Evolutionary conservation across 2,888 invertebrate species (phyloP), one percentile per base, ranked within the genome.

Genomic region (Xanthorhoe designata): DNA sequence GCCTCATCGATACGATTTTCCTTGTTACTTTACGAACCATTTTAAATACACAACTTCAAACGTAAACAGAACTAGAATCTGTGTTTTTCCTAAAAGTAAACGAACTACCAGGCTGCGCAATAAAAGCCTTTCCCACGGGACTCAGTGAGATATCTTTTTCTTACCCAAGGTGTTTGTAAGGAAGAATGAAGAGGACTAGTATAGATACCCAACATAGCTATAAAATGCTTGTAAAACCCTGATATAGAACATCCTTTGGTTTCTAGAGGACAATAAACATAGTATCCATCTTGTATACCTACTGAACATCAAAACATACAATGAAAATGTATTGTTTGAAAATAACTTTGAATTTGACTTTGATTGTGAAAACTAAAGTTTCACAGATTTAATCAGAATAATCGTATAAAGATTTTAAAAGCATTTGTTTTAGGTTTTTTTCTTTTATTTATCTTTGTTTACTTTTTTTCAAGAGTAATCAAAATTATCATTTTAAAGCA

Each of bases 81-180:
- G 29, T 58, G 50, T 18, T 45, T 29, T 52, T 60, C 38, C 53
- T 6, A 54, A 61, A 19, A 64, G 64, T 63, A 57, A 64, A 61
- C 61, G 52, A 67, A 67, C 57, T 56, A 58, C 53, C 45, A 58
- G 57, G 53, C 58, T 60, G 17, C 50, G 61, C 63, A 59, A 53
- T 67, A 60, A 67, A 67, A 56, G 38, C 51, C n/a, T 56, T 57
- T 61, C 67, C 64, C 64, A 53, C 10, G 56, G 50, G 61, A 29
- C 50, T 2, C 47, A 49, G 52, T 57, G 55, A 63, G 47, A 61
- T 63, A 64, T 63, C 55, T 53, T 64, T 53, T 64, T 56, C 57
- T 42, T 57, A 55, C 57, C 57, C 57, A 56, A 67, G 57, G 68
- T 61, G 57, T 61, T 64, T 54, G 61, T n/a, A 49, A 54, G 19